Evolutionary conservation across 1,140 invertebrate species (phyloP), one percentile per base, ranked within the genome.

Genomic region (Physella acuta): DNA sequence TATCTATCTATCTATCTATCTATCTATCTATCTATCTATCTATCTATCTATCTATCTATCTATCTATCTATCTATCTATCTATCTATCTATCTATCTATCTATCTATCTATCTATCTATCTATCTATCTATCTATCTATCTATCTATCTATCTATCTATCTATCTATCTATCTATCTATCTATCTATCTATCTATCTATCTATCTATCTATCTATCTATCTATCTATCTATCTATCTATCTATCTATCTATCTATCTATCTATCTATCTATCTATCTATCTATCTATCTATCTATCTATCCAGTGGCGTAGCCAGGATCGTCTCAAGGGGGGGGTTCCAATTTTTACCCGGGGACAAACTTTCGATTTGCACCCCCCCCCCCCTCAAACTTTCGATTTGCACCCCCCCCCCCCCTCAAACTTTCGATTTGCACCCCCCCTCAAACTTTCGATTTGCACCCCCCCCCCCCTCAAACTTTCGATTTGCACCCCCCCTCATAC

Each of bases 1-100:
- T 44, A 44, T 44, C 39, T 44, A 44, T 44, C 39, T 44, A 44
- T 44, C 39, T 44, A 44, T 44, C 39, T 44, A 44, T 44, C 39
- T 44, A 44, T 44, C 39, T 44, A 44, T 44, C 39, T 44, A 44
- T 44, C 39, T 44, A 44, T 44, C 39, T 44, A 44, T 44, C 39
- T 44, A 44, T 44, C 39, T 44, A 44, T 44, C 39, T 44, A 44
- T 44, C 39, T 44, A 44, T 44, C 39, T 44, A 44, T 44, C 39
- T 44, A 44, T 44, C 39, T 44, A 44, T 44, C 39, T 44, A 44
- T 44, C 39, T 44, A 44, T 44, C 39, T 44, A 44, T 44, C 39
- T 44, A 44, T 44, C 39, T 44, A 44, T 44, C 39, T 44, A 44
- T 44, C 39, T 44, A 44, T 44, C 39, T 44, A 44, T 44, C 39